Evolutionary conservation across 2,113 vertebrate genomes (phyloP), one percentile per base, ranked within the genome.

Genomic region (Apteryx owenii): DNA sequence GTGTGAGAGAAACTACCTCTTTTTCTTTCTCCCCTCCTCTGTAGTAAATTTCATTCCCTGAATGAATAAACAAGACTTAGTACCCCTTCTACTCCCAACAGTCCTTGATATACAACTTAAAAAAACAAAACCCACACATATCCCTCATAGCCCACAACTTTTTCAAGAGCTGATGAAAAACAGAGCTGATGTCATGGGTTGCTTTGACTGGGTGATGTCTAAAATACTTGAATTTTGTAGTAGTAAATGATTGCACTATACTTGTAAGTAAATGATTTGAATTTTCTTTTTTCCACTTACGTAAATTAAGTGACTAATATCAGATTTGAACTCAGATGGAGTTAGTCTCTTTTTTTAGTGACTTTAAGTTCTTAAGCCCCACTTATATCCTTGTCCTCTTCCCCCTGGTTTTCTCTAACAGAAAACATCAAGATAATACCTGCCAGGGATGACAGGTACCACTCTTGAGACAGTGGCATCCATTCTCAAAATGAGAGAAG

Each of bases 111-210:
- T 0, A 2, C 18, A 80, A 46, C 40, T 23, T 86, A 78, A 93
- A 93, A 85, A 65, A 79, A 81, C 36, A 21, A 75, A 71, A 9
- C 25, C 69, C 73, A 33, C 44, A 26, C 44, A 40, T 29, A 72
- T 73, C 36, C 9, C 53, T 50, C 6, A 2, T 29, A 92, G 65
- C 31, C 54, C 64, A 71, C 75, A 60, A 36, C 76, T 90, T 95
- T 92, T 88, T 88, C 90, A 90, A 60, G 42, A 95, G 42, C 79
- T 94, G 68, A 86, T 46, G 46, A 62, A 95, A 88, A 95, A 6
- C 76, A 93, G 88, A 70, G 46, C 50, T 95, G 88, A 93, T 95
- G 88, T 94, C 68, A 85, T 60, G n/a, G 60, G 23, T 26, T 95
- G 83, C 94, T 97, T 96, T 90, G 62, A 44, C 17, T 54, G 29